Percentiles rank a stretch among this genome's conserved stretches.
Conservation (phyloP, 2,113 vertebrate genomes). For the Hippocampus zosterae region DNA sequence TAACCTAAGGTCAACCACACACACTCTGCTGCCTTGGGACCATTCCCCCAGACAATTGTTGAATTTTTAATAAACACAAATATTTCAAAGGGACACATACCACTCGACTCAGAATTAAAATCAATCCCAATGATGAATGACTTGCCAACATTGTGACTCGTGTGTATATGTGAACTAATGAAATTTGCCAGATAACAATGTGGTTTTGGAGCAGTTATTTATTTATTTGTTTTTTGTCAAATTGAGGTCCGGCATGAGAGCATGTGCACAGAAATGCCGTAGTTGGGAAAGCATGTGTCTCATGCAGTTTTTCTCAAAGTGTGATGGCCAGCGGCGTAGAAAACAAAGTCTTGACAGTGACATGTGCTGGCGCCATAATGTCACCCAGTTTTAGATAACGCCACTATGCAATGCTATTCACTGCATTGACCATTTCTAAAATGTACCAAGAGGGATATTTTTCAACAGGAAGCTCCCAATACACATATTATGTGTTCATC, state of each 20-base stretch:
- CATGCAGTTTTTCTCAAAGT: neutral
- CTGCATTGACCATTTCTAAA: too few relatives aligned
- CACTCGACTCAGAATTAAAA: neutral
- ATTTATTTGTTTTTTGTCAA: neutral
- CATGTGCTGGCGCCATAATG: too few relatives aligned
- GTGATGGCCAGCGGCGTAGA: too few relatives aligned
- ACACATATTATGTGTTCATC: too few relatives aligned
- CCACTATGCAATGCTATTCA: too few relatives aligned
- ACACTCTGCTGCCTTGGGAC: conserved; percentile 19
- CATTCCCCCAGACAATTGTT: conserved; percentile 25
- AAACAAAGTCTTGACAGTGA: too few relatives aligned
- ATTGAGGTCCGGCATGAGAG: neutral
- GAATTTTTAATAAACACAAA: conserved; percentile 15
- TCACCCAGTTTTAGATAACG: too few relatives aligned
- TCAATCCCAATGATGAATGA: neutral
- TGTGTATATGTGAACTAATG: neutral
- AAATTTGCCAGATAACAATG: neutral
- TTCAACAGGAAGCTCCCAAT: too few relatives aligned
- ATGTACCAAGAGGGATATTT: too few relatives aligned
- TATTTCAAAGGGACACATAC: conserved; percentile 14
- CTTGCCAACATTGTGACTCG: conserved; percentile 6
- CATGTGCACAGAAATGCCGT: neutral
- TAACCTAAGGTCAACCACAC: conserved; percentile 18
- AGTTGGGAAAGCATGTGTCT: neutral
- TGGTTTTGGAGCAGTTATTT: neutral